phyloP scores from a whole-genome alignment of 2,888 invertebrate genomes.

The Crepidodera aurea region DNA sequence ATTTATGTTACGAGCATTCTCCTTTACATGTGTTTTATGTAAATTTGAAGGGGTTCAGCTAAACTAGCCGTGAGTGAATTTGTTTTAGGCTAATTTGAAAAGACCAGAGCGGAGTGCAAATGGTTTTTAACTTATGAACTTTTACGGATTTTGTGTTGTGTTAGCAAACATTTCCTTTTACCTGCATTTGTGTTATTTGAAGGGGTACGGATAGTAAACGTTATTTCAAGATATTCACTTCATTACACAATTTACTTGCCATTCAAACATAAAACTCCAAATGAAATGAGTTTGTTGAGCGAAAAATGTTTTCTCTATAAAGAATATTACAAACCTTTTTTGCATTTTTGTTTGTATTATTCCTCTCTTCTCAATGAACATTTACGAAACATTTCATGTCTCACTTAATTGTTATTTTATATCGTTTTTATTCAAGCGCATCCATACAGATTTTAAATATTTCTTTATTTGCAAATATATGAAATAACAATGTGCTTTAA shows the following conservation, averaged over 20 bases:
- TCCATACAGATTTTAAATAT: too few relatives aligned
- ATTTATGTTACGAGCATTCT: constrained; percentile 42
- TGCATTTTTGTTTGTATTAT: neutral
- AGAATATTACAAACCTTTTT: constrained; percentile 9
- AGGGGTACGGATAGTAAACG: constrained; percentile 33
- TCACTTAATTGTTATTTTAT: neutral
- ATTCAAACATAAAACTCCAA: constrained; percentile 32
- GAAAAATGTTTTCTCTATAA: constrained; percentile 26
- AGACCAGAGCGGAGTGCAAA: constrained; percentile 48
- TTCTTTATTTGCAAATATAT: too few relatives aligned
- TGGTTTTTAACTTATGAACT: constrained; percentile 48
- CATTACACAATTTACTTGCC: constrained; percentile 33
- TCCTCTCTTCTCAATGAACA: neutral
- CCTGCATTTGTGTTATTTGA: constrained; percentile 38
- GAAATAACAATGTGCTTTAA: too few relatives aligned
- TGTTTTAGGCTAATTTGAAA: constrained; percentile 50
- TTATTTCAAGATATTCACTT: constrained; percentile 37
- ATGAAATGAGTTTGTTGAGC: constrained; percentile 26
- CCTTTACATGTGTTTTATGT: constrained; percentile 46
- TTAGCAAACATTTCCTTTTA: constrained; percentile 39
- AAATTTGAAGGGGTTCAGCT: constrained; percentile 44
- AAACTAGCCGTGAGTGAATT: constrained; percentile 46
- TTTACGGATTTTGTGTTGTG: constrained; percentile 45
- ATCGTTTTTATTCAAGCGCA: too few relatives aligned
- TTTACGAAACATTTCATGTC: neutral